Evolutionary conservation across 2,113 vertebrate genomes (phyloP).

Genomic region (Alces alces): DNA sequence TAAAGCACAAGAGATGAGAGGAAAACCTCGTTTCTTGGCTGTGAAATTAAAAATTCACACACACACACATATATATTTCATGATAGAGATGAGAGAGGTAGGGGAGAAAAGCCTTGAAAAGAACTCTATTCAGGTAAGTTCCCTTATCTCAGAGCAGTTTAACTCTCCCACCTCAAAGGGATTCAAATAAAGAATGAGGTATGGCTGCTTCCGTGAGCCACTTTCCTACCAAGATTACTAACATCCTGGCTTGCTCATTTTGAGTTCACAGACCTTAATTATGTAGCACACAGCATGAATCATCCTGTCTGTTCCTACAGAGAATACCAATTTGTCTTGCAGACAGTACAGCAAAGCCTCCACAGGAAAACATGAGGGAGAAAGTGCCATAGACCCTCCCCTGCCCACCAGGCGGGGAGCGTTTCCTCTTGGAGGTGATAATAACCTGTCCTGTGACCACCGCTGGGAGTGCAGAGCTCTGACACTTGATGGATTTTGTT

Average conservation of each 20-base stretch:
- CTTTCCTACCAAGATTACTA: background rate
- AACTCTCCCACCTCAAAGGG: background rate
- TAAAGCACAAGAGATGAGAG: background rate
- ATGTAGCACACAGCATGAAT: background rate
- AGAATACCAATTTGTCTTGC: background rate
- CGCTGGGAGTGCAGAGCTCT: background rate
- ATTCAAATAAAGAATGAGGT: background rate
- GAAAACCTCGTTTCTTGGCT: background rate
- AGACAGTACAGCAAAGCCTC: background rate
- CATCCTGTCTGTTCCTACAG: background rate
- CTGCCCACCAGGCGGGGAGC: background rate
- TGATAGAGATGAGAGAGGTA: background rate
- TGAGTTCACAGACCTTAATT: conserved; percentile 32
- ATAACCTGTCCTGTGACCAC: background rate
- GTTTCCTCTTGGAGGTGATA: background rate
- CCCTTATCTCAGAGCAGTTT: background rate
- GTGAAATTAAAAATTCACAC: background rate
- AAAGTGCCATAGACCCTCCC: background rate
- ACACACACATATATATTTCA: background rate
- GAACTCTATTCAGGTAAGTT: background rate
- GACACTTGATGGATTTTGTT: background rate
- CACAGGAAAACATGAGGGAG: background rate
- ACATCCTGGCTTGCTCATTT: conserved; percentile 43
- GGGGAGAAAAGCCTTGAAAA: background rate
- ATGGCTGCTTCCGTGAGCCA: background rate